Base-by-base conservation (phyloP, 2,888 invertebrate species). In the Tanaodytes sp. region DNA sequence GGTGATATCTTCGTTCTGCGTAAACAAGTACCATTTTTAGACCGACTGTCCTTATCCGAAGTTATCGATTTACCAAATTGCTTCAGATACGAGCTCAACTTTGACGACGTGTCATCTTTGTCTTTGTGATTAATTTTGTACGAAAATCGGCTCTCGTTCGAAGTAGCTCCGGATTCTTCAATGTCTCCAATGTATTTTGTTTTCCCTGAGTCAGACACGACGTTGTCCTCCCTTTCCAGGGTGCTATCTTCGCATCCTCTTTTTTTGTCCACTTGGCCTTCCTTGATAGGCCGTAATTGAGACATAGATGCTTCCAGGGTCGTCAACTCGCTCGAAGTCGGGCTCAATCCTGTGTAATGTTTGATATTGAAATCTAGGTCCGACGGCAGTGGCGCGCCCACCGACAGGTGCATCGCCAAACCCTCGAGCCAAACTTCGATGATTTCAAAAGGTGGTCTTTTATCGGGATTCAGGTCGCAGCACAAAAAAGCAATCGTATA, bases 381-480 rank as follows among this genome's bases (percentile, higher is more conserved):
- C 4, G 88, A 85, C 0, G 93, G 91, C 51, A 90, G 80, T 0
- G 90, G 86, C 64, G 88, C 89, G 1, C 90, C 89, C 11, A 89
- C 88, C 0, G 91, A 89, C 61, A 93, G 85, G 78, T 93, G 91
- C 88, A 91, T 90, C 18, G 91, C 90, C 45, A 95, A 85, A 23
- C 91, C 91, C 82, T 94, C 92, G 52, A 96, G 86, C 96, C 96
- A 96, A n/a, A 92, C 90, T 85, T 94, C 92, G 83, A 95, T 90
- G 30, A 93, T 91, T 81, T 96, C 95, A 86, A 96, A 96, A 0
- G 95, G 92, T 0, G 96, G 96, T 79, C 95, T 93, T 84, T 90
- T 90, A 82, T 97, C 96, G 0, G 97, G 96, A 85, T 95, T 94
- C 42, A 97, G 88, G 80, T 95, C 93, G 82, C 96, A 95, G 83